Base-by-base conservation (phyloP, 2,888 invertebrate species). In the Oxyteleia sp. region DNA sequence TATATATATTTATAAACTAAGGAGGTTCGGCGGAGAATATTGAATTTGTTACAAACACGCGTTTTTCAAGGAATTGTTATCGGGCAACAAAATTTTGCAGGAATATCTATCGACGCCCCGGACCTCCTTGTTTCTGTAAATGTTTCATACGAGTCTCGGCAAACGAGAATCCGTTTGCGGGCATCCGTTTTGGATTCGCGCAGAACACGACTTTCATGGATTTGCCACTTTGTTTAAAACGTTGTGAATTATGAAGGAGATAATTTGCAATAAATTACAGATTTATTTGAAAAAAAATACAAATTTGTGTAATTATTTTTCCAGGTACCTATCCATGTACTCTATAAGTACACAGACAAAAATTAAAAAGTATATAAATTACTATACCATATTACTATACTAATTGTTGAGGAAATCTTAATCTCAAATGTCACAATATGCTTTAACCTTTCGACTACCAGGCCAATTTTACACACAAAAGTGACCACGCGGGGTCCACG, bases 221-320 rank as follows among this genome's bases (percentile, higher is more conserved):
- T 75, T 80, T 75, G 82, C 75, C 75, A 75, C 75, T 82, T 82
- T 82, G 75, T 82, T 82, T 71, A 63, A 75, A 75, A 59, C 63
- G 61, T 74, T 68, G 72, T 80, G 68, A 74, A 74, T 71, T 61
- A 80, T 45, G 16, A 5, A 66, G 26, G 32, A 64, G 38, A 68
- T 79, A 47, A 74, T 68, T 81, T 81, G 38, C 72, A 81, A 81
- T 81, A 81, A 81, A 81, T 81, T 81, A 74, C 47, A 63, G 41
- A 74, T 68, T 81, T 53, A 74, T 74, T 81, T 72, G 66, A 72
- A 63, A 49, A 35, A 63, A 47, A n/a, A n/a, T n/a, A n/a, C n/a
- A n/a, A n/a, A n/a, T n/a, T n/a, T n/a, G n/a, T n/a, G n/a, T n/a
- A n/a, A n/a, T n/a, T n/a, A n/a, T n/a, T n/a, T n/a, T n/a, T n/a